Base-by-base conservation (phyloP, 2,888 invertebrate genomes). In the Eueremaeus valkanovi region DNA sequence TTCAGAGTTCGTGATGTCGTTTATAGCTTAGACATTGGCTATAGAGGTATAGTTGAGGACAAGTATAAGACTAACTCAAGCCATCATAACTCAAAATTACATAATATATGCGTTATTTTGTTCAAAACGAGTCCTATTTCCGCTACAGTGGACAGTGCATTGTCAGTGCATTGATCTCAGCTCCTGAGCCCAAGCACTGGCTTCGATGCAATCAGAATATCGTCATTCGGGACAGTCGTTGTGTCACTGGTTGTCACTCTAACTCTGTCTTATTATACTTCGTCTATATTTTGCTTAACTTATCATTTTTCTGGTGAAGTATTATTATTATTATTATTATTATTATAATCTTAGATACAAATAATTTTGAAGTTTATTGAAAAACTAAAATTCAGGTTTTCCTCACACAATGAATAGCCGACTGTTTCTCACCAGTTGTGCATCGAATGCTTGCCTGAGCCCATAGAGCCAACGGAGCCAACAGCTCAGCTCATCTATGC, bases 81-180 rank as follows among this genome's bases (percentile, higher is more conserved):
- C 24, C 11, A 58, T 27, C 27, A 58, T 58, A 58, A 58, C 27
- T 58, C 5, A 24, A 58, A 58, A 58, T 58, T 21, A 58, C 3
- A 45, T 24, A 9, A 55, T 29, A 29, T 63, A 13, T 63, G 63
- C 63, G 31, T 63, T 63, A 63, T 63, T 63, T 63, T 31, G 2
- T 55, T 63, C 63, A 33, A 63, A 63, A 63, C 63, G 63, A 63
- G 63, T 63, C 63, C 63, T 18, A 63, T 63, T 63, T 63, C 63
- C 63, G 63, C 63, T 63, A 63, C 63, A 63, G 33, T 63, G 63
- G 63, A 63, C 63, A 63, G 58, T 58, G 58, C 21, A 31, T 31
- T 24, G 55, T 24, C 27, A 55, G 55, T 63, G 63, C 63, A 63
- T 58, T 58, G 58, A 11, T 58, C 58, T 58, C 27, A 24, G 27